Percentiles rank a stretch among this genome's conserved stretches.
phyloP scores from a whole-genome alignment of 1,140 invertebrate genomes.

The Listronotus oregonensis region DNA sequence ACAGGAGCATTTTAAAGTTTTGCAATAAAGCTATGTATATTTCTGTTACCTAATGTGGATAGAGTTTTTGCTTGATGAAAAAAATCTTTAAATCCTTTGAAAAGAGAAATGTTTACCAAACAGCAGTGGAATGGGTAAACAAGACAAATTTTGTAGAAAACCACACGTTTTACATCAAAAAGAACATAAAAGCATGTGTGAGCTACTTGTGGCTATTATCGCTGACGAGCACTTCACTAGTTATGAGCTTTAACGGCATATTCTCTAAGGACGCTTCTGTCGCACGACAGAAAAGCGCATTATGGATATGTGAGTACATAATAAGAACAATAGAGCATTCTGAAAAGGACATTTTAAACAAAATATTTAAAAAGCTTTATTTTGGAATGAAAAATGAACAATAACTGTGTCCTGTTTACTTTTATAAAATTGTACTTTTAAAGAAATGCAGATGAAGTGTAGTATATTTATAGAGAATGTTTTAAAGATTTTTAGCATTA shows the following conservation, averaged over 20 bases:
- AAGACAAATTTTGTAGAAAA: slow-evolving; percentile 54
- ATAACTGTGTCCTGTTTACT: background rate
- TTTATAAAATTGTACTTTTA: no score
- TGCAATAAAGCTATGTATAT: no score
- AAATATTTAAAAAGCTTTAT: slow-evolving; percentile 31
- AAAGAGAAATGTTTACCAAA: slow-evolving; percentile 31
- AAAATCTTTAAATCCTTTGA: slow-evolving; percentile 18
- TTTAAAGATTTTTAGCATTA: no score
- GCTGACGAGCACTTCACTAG: slow-evolving; percentile 50
- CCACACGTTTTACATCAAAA: slow-evolving; percentile 51
- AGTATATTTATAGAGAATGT: no score
- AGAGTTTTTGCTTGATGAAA: no score
- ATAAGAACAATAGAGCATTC: slow-evolving; percentile 32
- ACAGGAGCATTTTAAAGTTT: no score
- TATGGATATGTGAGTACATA: slow-evolving; percentile 43
- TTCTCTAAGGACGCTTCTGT: slow-evolving; percentile 42
- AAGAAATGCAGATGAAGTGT: no score
- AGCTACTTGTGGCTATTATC: slow-evolving; percentile 53
- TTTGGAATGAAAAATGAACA: background rate
- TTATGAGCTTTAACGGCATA: slow-evolving; percentile 43
- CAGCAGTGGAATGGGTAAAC: slow-evolving; percentile 42
- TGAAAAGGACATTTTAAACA: slow-evolving; percentile 33
- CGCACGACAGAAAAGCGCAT: slow-evolving; percentile 38
- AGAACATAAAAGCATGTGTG: slow-evolving; percentile 52
- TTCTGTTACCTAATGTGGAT: no score